phyloP scores from a whole-genome alignment of 2,113 vertebrate species.

The western clawed frog (Xenopus tropicalis) region DNA sequence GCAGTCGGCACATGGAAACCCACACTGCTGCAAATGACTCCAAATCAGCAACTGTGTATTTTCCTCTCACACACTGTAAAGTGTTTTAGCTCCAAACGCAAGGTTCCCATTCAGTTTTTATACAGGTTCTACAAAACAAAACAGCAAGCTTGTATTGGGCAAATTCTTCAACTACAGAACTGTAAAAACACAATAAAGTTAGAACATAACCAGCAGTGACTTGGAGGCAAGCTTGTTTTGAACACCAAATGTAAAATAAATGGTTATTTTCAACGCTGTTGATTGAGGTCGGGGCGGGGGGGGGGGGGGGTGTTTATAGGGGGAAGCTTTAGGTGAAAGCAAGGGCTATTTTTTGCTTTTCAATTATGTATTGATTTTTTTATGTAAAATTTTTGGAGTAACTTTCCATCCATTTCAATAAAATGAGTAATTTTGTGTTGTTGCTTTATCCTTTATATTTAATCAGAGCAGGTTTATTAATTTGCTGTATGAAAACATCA shows the following conservation, averaged over 20 bases:
- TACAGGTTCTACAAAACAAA: conserved; percentile 27
- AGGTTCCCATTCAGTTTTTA: conserved; percentile 24
- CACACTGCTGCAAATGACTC: conserved; percentile 30
- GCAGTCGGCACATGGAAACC: conserved; percentile 28
- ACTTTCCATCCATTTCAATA: no score
- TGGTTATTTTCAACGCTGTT: background rate
- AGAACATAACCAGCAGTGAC: background rate
- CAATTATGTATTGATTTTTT: no score
- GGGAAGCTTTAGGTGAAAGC: no score
- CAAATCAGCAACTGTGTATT: conserved; percentile 30
- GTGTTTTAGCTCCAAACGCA: conserved; percentile 15
- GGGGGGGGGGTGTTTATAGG: no score
- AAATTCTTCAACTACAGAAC: conserved; percentile 11
- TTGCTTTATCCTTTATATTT: no score
- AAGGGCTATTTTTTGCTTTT: no score
- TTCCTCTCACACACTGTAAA: conserved; percentile 41
- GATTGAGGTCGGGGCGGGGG: no score
- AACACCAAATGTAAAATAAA: conserved; percentile 8
- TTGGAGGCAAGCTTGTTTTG: conserved; percentile 11
- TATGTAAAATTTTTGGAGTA: no score
- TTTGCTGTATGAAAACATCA: no score
- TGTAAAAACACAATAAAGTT: conserved; percentile 26
- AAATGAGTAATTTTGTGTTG: no score
- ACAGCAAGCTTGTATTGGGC: conserved; percentile 18
- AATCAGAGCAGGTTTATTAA: no score